Percentiles rank a stretch among this genome's conserved stretches.
phyloP scores from a whole-genome alignment of 2,888 invertebrate species.

The Hetaerina titia region DNA sequence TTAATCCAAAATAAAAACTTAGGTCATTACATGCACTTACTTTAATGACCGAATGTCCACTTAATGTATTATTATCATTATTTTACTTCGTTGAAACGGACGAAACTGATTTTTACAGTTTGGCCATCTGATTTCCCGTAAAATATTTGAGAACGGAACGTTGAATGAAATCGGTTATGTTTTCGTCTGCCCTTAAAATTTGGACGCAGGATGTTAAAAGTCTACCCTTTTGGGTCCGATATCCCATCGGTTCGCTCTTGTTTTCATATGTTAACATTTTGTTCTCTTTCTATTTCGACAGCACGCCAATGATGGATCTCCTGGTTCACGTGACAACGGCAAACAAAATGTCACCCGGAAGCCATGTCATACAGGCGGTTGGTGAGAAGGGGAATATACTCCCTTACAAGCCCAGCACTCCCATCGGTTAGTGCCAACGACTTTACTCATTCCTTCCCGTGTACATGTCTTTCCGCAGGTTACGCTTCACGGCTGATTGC shows the following conservation, averaged over 20 bases:
- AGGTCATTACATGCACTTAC: too few species aligned
- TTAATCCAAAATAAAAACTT: too few species aligned
- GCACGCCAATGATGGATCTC: conserved; percentile 89
- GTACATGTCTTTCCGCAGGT: background rate
- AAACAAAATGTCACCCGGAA: conserved; percentile 84
- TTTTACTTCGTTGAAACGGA: background rate
- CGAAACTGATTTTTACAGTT: background rate
- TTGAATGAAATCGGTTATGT: too few species aligned
- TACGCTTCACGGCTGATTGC: background rate
- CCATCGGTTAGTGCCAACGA: conserved; percentile 81
- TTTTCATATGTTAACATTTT: background rate
- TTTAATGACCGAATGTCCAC: too few species aligned
- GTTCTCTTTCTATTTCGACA: conserved; percentile 75
- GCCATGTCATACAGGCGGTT: conserved; percentile 83
- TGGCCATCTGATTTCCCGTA: background rate
- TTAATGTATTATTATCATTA: too few species aligned
- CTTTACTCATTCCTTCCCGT: background rate
- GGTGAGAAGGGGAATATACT: conserved; percentile 81
- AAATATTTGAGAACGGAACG: background rate
- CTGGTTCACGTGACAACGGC: conserved; percentile 85
- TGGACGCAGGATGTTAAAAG: too few species aligned
- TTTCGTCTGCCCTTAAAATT: too few species aligned
- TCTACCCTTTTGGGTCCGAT: too few species aligned
- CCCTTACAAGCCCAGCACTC: conserved; percentile 87
- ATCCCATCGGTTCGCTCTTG: too few species aligned